Evolutionary conservation across 23 tunicate species (phyloP).

Genomic region (Corella eumyota): DNA sequence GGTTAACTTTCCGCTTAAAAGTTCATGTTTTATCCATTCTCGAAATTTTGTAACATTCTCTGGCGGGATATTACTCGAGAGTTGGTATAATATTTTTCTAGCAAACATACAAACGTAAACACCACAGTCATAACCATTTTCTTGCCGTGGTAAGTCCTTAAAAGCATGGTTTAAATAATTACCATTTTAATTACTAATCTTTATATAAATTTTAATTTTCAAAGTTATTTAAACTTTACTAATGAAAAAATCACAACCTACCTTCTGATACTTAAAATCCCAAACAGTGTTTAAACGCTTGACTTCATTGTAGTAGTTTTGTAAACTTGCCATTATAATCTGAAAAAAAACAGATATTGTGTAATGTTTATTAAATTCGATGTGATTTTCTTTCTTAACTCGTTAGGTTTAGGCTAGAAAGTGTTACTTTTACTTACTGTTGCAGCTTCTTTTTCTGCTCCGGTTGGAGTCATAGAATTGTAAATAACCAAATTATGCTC

Average conservation of each 20-base stretch:
- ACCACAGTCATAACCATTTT: slow-evolving; percentile 69
- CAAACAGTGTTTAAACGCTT: neutral
- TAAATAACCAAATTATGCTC: slow-evolving; percentile 23
- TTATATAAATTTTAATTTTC: no score
- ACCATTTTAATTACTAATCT: no score
- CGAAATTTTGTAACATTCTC: slow-evolving; percentile 38
- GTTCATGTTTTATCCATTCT: slow-evolving; percentile 41
- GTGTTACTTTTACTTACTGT: slow-evolving; percentile 18
- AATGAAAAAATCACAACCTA: neutral
- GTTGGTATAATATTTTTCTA: slow-evolving; percentile 25
- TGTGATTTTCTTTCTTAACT: no score
- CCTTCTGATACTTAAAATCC: neutral
- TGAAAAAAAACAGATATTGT: neutral
- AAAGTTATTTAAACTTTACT: no score
- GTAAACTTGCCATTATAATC: neutral
- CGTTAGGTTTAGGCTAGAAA: neutral
- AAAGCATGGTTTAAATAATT: no score
- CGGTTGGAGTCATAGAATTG: slow-evolving; percentile 32
- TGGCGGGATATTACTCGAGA: slow-evolving; percentile 16
- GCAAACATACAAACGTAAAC: slow-evolving; percentile 88
- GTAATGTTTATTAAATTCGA: neutral
- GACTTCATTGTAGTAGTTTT: neutral
- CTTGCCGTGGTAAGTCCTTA: slow-evolving; percentile 48
- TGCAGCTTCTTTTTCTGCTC: slow-evolving; percentile 24
- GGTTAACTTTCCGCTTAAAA: neutral